phyloP scores from a whole-genome alignment of 2,888 invertebrate genomes.

The Acheta domesticus region DNA sequence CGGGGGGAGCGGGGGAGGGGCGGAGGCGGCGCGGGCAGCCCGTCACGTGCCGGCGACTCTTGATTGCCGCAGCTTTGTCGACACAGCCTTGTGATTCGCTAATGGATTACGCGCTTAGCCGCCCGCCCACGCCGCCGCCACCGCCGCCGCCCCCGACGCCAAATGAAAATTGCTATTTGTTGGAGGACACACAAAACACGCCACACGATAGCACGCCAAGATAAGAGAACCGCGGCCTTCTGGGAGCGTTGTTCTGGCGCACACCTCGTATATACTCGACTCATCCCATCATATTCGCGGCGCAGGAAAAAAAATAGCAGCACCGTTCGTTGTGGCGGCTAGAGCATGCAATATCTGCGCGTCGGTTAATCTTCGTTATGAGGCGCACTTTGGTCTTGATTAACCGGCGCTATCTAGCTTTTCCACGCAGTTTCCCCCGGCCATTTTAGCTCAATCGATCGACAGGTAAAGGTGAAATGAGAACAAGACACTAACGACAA shows the following conservation, averaged over 20 bases:
- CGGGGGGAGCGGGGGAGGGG: not conserved
- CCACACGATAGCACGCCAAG: not conserved
- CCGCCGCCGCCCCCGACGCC: not conserved
- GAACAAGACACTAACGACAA: too few species aligned
- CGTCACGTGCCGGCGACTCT: not conserved
- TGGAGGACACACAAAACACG: slow-evolving; percentile 18
- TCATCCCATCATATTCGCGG: too few species aligned
- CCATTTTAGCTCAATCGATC: too few species aligned
- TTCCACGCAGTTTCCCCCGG: too few species aligned
- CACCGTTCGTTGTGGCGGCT: not conserved
- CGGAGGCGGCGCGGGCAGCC: not conserved
- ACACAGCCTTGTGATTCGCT: not conserved
- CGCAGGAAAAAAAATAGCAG: too few species aligned
- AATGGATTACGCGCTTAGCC: slow-evolving; percentile 1
- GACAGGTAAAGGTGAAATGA: too few species aligned
- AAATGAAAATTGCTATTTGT: slow-evolving; percentile 9
- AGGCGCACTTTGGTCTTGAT: not conserved
- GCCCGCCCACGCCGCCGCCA: not conserved
- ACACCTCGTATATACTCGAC: not conserved
- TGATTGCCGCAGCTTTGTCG: slow-evolving; percentile 18
- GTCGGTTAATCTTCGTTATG: slow-evolving; percentile 1
- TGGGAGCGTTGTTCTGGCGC: slow-evolving; percentile 5
- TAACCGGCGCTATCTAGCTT: not conserved
- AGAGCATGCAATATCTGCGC: not conserved
- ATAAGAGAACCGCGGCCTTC: not conserved